Conservation (phyloP, 2,888 invertebrate genomes). For the Heliconius cydno region DNA sequence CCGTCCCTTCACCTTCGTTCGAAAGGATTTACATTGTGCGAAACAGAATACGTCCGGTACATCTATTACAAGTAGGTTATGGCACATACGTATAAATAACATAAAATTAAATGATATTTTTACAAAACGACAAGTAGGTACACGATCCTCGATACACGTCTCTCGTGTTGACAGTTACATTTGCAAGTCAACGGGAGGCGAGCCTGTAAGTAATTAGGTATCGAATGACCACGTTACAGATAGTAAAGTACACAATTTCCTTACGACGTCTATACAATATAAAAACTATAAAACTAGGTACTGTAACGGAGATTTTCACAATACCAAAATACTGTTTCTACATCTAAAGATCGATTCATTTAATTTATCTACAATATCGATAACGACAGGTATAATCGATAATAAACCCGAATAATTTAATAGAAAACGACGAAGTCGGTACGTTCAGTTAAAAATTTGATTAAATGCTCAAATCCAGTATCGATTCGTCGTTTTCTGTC, state of each 20-base stretch:
- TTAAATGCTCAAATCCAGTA: conserved; percentile 63
- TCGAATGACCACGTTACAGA: conserved; percentile 50
- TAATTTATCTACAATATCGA: conserved; percentile 64
- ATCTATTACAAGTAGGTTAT: conserved; percentile 64
- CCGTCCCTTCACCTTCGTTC: conserved; percentile 39
- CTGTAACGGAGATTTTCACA: conserved; percentile 69
- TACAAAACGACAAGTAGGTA: conserved; percentile 60
- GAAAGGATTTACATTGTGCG: conserved; percentile 47
- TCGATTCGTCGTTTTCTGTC: conserved; percentile 66
- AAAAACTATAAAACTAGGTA: conserved; percentile 76
- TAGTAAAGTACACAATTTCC: conserved; percentile 53
- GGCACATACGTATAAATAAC: conserved; percentile 75
- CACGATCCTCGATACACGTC: conserved; percentile 54
- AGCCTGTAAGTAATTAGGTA: conserved; percentile 46
- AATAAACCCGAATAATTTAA: conserved; percentile 61
- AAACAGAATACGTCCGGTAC: conserved; percentile 54
- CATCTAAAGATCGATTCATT: conserved; percentile 69
- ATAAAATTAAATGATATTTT: conserved; percentile 64
- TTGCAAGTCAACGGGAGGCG: conserved; percentile 44
- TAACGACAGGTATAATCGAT: conserved; percentile 61
- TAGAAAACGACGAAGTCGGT: conserved; percentile 68
- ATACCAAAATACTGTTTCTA: conserved; percentile 78
- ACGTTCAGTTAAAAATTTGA: conserved; percentile 55
- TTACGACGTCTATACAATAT: conserved; percentile 70
- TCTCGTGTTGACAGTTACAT: conserved; percentile 44